phyloP scores from a whole-genome alignment of 2,888 invertebrate genomes.

The Crioceris asparagi region DNA sequence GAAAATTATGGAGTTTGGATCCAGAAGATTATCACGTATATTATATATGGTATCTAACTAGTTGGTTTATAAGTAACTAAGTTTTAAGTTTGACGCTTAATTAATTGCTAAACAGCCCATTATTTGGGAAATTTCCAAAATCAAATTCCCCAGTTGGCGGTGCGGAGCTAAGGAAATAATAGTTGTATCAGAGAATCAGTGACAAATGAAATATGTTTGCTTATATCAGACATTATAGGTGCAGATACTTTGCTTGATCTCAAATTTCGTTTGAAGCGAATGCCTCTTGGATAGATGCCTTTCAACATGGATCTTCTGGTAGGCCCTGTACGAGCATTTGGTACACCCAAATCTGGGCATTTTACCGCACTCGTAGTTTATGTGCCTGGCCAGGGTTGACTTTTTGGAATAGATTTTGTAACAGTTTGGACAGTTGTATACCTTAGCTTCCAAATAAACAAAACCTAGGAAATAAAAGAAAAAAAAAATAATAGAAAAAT shows the following conservation, averaged over 20 bases:
- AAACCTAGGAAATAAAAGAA: constrained; percentile 15
- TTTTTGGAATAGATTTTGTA: constrained; percentile 25
- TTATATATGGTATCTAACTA: no score
- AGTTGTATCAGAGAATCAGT: neutral
- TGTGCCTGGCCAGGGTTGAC: constrained; percentile 25
- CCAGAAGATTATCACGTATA: no score
- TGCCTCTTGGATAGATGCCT: constrained; percentile 30
- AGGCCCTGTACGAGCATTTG: constrained; percentile 27
- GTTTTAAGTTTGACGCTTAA: no score
- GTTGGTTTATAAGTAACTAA: no score
- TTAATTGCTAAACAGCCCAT: no score
- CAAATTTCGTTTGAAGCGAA: constrained; percentile 22
- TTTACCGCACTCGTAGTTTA: constrained; percentile 32
- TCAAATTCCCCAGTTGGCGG: no score
- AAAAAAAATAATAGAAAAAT: constrained; percentile 7
- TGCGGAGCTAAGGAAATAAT: neutral
- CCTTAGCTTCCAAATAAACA: constrained; percentile 18
- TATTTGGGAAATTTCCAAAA: no score
- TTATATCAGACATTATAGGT: neutral
- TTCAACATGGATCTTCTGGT: constrained; percentile 30
- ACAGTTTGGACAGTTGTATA: constrained; percentile 21
- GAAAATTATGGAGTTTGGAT: no score
- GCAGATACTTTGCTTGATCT: constrained; percentile 14
- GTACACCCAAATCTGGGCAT: constrained; percentile 30
- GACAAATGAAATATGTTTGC: no score